phyloP scores from a whole-genome alignment of 2,113 vertebrate genomes.

The Stigmatopora nigra region DNA sequence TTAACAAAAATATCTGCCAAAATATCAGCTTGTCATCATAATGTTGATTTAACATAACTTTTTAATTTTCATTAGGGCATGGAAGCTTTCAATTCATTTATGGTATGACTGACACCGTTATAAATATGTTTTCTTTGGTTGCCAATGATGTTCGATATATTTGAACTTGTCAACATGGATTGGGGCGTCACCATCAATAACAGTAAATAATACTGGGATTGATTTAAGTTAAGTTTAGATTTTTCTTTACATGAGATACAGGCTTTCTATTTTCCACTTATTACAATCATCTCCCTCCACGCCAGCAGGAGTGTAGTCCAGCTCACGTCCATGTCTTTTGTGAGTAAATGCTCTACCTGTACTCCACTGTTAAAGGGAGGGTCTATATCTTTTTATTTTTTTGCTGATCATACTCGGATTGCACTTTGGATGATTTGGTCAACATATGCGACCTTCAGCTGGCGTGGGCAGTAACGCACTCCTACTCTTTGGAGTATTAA shows the following conservation, averaged over 20 bases:
- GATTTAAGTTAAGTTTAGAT: too few species aligned
- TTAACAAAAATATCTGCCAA: conserved; percentile 15
- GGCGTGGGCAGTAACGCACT: conserved; percentile 82
- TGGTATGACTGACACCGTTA: neutral
- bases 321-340: conserved; percentile 42
- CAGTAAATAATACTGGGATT: too few species aligned
- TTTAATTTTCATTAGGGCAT: conserved; percentile 1
- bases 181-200: too few species aligned
- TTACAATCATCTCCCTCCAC: conserved; percentile 33
- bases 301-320: conserved; percentile 29
- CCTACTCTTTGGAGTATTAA: conserved; percentile 64
- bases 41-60: conserved; percentile 13
- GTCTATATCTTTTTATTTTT: conserved; percentile 27
- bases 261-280: conserved; percentile 41
- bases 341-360: conserved; percentile 55
- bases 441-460: conserved; percentile 59
- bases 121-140: conserved; percentile 38
- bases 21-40: conserved; percentile 10
- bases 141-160: too few species aligned
- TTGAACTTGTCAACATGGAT: too few species aligned
- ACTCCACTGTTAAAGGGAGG: conserved; percentile 14
- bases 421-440: conserved; percentile 41
- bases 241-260: conserved; percentile 16
- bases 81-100: neutral
- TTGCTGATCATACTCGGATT: conserved; percentile 55